phyloP scores from a whole-genome alignment of 2,797 vertebrate species.

The Cryptoblepharus egeriae region DNA sequence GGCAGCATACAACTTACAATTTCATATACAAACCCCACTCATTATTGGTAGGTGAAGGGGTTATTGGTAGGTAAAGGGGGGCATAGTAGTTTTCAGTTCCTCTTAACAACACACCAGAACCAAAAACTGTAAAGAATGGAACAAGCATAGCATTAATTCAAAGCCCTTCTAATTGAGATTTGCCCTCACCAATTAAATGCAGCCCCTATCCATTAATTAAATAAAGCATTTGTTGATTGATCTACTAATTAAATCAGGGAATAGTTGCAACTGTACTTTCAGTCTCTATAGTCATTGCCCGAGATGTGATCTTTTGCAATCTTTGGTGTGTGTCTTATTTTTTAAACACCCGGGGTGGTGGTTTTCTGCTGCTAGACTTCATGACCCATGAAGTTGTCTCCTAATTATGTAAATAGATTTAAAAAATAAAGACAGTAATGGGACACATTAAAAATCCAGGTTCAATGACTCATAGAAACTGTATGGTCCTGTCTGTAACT shows the following conservation, averaged over 20 bases:
- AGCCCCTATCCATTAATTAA: not conserved
- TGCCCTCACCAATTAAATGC: not conserved
- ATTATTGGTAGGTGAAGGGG: not conserved
- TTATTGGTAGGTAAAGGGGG: not conserved
- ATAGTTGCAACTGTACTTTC: not conserved
- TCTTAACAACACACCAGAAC: not conserved
- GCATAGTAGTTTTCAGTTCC: not conserved
- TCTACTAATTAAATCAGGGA: constrained; percentile 5
- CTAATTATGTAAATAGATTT: not conserved
- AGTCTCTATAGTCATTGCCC: not conserved
- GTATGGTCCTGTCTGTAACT: not conserved
- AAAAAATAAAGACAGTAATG: not conserved
- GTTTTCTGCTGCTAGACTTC: not conserved
- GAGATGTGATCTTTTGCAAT: not conserved
- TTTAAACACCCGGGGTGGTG: not conserved
- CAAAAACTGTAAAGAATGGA: not conserved
- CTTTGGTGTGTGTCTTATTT: not conserved
- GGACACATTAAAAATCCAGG: not conserved
- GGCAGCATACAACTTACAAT: not conserved
- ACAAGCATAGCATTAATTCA: not conserved
- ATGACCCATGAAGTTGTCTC: not conserved
- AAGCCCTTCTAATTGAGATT: not conserved
- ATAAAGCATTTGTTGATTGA: not conserved
- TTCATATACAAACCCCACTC: not conserved
- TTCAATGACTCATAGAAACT: not conserved